These are phyloP conservation scores for Porites australiensis DNA, from an alignment of 64 coral and sea anemone genomes.

Conservation along the genomic window DNA sequence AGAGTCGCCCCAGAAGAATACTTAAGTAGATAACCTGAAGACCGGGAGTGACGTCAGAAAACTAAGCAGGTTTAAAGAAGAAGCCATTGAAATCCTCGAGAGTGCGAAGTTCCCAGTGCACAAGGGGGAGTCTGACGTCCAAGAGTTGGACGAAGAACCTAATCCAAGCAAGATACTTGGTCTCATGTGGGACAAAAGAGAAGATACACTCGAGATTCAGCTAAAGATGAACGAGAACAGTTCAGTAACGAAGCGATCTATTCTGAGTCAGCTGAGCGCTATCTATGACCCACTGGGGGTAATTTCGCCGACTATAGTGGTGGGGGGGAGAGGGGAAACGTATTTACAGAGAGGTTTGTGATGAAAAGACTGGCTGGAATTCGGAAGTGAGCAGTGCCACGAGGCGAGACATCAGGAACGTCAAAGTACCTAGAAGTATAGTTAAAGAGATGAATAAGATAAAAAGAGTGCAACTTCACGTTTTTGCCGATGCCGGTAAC, in stretches of 20 bases:
- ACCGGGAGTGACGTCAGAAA: not conserved
- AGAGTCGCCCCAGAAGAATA: not conserved
- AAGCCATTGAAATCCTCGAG: not conserved
- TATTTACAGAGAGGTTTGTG: not conserved
- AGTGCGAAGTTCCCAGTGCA: not conserved
- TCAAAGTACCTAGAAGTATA: conserved; percentile 14
- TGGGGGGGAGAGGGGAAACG: not conserved
- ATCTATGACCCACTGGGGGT: not conserved
- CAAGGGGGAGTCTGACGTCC: not conserved
- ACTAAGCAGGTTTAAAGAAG: not conserved
- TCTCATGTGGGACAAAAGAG: not conserved
- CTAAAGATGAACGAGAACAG: not conserved
- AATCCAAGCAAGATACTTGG: conserved; percentile 15
- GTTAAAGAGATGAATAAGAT: not conserved
- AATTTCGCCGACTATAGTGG: not conserved
- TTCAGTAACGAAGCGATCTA: not conserved
- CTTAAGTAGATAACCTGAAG: conserved; percentile 30
- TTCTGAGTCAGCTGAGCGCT: not conserved
- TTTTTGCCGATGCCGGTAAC: conserved; percentile 48
- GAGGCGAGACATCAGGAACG: not conserved
- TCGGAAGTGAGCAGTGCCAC: not conserved
- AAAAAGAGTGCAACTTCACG: conserved; percentile 17
- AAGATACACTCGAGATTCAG: not conserved
- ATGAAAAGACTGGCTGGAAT: not conserved
- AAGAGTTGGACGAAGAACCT: not conserved